Evolutionary conservation across 2,113 vertebrate genomes (phyloP).

Genomic region (Barnardius zonarius): DNA sequence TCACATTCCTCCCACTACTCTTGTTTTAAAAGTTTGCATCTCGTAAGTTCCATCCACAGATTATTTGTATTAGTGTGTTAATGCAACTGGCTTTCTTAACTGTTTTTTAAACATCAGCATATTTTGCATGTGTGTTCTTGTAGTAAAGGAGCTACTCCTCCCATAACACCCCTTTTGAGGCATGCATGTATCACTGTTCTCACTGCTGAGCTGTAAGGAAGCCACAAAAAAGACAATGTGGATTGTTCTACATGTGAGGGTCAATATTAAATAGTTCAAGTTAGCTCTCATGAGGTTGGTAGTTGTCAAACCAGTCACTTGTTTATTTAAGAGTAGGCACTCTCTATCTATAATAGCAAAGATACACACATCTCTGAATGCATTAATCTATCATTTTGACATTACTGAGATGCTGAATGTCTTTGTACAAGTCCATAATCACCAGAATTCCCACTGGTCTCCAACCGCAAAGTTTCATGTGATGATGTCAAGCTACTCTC

Average conservation of each 20-base stretch:
- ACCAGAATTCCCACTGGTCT: neutral
- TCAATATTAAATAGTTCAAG: neutral
- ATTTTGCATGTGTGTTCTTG: neutral
- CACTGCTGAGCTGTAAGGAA: neutral
- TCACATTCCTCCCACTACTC: neutral
- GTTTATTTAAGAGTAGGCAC: neutral
- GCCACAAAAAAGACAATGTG: neutral
- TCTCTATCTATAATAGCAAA: neutral
- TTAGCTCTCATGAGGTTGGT: neutral
- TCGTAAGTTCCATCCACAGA: neutral
- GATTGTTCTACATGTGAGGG: neutral
- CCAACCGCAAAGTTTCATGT: neutral
- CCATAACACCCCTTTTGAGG: neutral
- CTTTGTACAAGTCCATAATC: neutral
- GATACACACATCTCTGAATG: neutral
- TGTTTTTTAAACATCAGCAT: accelerated
- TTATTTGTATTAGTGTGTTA: neutral
- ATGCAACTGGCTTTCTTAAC: neutral
- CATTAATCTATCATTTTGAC: neutral
- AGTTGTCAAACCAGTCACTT: neutral
- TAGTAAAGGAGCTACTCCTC: neutral
- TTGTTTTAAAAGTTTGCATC: neutral
- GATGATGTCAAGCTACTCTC: neutral
- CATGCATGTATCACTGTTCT: neutral
- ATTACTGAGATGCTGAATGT: neutral